A percentile compares a stretch with the other conserved stretches of the same genome.
Conservation (phyloP, 2,888 invertebrate species). For the Herminia tarsipennalis region DNA sequence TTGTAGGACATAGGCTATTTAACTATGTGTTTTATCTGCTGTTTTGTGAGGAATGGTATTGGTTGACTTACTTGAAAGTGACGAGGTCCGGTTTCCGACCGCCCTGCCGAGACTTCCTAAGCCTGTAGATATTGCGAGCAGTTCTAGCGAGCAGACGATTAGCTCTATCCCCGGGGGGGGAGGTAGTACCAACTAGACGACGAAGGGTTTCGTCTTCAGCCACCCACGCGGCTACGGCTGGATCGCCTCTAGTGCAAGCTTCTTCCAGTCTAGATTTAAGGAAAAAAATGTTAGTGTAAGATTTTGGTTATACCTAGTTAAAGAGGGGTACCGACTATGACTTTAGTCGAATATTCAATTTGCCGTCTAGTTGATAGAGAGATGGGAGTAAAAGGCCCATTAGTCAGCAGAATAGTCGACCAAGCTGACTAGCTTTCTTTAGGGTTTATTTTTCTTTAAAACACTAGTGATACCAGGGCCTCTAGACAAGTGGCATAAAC, state of each 20-base stretch:
- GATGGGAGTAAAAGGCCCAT: no score
- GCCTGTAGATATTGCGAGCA: constrained; percentile 95
- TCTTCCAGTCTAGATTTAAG: constrained; percentile 91
- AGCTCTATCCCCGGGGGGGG: constrained; percentile 89
- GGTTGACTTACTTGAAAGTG: constrained; percentile 83
- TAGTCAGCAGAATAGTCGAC: no score
- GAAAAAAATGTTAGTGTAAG: no score
- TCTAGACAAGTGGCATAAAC: no score
- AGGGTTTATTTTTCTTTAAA: no score
- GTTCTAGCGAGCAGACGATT: constrained; percentile 94
- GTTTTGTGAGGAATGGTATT: no score
- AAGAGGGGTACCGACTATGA: neutral
- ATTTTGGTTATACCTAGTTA: neutral
- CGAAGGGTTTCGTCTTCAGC: constrained; percentile 95
- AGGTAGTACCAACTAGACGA: constrained; percentile 83
- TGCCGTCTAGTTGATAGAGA: no score
- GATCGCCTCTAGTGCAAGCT: constrained; percentile 93
- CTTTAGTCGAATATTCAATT: no score
- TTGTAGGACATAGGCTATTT: no score
- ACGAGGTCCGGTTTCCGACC: constrained; percentile 96
- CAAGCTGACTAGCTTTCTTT: no score
- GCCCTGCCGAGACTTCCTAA: constrained; percentile 94
- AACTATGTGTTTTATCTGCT: no score
- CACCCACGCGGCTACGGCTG: constrained; percentile 93
- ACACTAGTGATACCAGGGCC: no score